Evolutionary conservation across 2,113 vertebrate genomes (phyloP), one percentile per base, ranked within the genome.

Genomic region (Vanacampus margaritifer): DNA sequence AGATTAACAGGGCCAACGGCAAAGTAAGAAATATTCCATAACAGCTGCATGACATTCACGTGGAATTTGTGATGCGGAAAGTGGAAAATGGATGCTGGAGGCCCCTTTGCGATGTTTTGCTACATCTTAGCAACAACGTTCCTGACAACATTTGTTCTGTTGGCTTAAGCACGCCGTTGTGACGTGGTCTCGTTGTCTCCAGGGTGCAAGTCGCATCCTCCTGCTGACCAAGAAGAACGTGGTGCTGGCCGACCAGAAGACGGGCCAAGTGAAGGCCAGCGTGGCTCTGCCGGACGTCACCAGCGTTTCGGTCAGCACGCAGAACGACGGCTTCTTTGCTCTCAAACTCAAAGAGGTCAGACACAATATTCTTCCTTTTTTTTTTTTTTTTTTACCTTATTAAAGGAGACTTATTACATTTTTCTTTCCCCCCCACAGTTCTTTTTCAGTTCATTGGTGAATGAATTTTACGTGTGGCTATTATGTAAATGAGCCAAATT

Each of bases 1-100:
- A 99, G 91, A 96, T 99, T 65, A 99, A 99, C 71, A 91, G 97
- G 81, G 96, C 96, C 50, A 99, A 99, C 10, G 96, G 97, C 71
- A 99, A 99, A 94, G 97, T 96, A 88, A 92, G 54, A 54, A 43
- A 61, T 16, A 23, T 32, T 12, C 9, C 9, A 21, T 24, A 7
- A 3, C 46, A 9, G n/a, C 11, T 41, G 60, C n/a, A n/a, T n/a
- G n/a, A n/a, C n/a, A n/a, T n/a, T n/a, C n/a, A n/a, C n/a, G n/a
- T n/a, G n/a, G n/a, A n/a, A n/a, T n/a, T n/a, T n/a, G n/a, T n/a
- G n/a, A n/a, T n/a, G n/a, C 26, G 51, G 3, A 26, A 6, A 53
- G 67, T 26, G 23, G 14, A 57, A 60, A 43, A 50, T 61, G 0
- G 13, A 24, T 41, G 17, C 45, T 23, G 26, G n/a, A 53, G n/a